Base-by-base conservation (phyloP, 2,797 vertebrate species). In the Sitta carolinensis region DNA sequence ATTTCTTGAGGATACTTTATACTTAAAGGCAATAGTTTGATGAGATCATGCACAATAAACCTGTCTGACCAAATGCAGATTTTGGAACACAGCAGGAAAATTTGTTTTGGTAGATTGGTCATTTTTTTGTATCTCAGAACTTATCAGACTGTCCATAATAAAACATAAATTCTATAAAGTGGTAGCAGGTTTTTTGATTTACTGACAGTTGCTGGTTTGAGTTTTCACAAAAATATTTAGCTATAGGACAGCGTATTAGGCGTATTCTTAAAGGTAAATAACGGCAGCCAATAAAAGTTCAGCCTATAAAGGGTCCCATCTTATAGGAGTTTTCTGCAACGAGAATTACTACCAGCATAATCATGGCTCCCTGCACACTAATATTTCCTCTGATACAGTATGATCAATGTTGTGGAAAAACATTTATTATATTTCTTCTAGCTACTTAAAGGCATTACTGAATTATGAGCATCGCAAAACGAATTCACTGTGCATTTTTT, bases 391-490 rank as follows among this genome's bases (percentile, higher is more conserved):
- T 98, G 94, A 98, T 97, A 98, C 97, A 98, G 97, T 98, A 99
- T 98, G 98, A 99, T 99, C 98, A 99, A 98, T 99, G 98, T 98
- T 98, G 98, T 98, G 98, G 98, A 98, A 99, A 98, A 98, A 98
- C 98, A 99, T 99, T 99, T 99, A 98, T 99, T 99, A 99, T 99
- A 98, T 99, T 99, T 99, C 98, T 99, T 99, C 98, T 98, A 98
- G 98, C 98, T 99, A 99, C 99, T 99, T 99, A 99, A 98, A 99
- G 98, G 98, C 98, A 99, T 98, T 97, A 98, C 98, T 99, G 99
- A 99, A 98, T 99, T 99, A 99, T 98, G 98, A 98, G 98, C 97
- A 98, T 98, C 97, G 96, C 98, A 98, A 98, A 98, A 98, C 96
- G 98, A 98, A 98, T 98, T 98, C 98, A 98, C 98, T 98, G 98